Evolutionary conservation across 2,888 invertebrate genomes (phyloP).

Genomic region (Julus scandinavius): DNA sequence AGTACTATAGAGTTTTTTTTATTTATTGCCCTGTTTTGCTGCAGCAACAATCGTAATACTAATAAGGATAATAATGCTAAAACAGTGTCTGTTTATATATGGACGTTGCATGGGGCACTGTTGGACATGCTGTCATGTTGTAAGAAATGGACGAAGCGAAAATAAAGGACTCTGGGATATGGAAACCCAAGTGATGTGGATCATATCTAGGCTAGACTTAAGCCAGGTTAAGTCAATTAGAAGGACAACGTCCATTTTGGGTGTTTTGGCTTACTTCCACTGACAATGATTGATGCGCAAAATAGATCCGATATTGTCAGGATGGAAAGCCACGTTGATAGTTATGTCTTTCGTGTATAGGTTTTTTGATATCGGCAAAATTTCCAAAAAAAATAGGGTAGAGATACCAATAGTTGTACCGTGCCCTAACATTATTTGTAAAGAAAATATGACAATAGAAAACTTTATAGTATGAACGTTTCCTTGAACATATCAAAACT

Average conservation of each 20-base stretch:
- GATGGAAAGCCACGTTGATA: constrained; percentile 26
- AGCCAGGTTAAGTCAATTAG: constrained; percentile 42
- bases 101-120: neutral
- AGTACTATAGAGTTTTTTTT: neutral
- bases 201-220: constrained; percentile 15
- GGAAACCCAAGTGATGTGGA: constrained; percentile 8
- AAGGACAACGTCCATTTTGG: constrained; percentile 39
- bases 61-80: constrained; percentile 27
- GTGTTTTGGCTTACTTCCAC: constrained; percentile 39
- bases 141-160: constrained; percentile 13
- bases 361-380: neutral
- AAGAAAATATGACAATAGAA: too few relatives aligned
- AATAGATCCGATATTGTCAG: constrained; percentile 35
- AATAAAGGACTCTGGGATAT: neutral
- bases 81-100: neutral
- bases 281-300: constrained; percentile 24
- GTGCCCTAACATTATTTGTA: neutral
- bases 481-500: too few relatives aligned
- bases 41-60: neutral
- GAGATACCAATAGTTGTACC: neutral
- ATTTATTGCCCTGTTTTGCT: neutral
- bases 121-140: neutral
- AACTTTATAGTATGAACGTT: too few relatives aligned
- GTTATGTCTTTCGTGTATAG: neutral
- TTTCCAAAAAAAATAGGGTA: neutral